phyloP scores from a whole-genome alignment of 2,888 invertebrate genomes.

The Serrognathus titanus region DNA sequence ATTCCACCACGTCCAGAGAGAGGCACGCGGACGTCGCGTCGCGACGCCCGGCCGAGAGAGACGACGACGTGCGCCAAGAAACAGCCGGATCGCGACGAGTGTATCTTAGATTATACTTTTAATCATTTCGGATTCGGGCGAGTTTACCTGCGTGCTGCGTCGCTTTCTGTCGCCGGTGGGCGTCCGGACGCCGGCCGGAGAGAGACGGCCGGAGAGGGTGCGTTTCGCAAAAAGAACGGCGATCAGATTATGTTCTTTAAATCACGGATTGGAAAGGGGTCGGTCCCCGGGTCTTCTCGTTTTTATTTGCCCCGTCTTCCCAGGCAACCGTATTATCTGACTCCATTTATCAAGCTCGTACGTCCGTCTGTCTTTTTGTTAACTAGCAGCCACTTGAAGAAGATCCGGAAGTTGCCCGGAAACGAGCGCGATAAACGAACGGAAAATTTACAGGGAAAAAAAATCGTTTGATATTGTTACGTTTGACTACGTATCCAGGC shows the following conservation, averaged over 20 bases:
- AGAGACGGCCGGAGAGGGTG: background rate
- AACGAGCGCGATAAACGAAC: too few species aligned
- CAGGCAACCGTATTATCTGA: too few species aligned
- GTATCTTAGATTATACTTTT: conserved; percentile 45
- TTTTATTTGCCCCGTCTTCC: background rate
- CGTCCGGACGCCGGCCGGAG: background rate
- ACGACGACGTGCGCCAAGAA: background rate
- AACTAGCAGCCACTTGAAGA: too few species aligned
- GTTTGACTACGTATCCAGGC: too few species aligned
- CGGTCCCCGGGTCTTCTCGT: background rate
- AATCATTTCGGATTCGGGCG: conserved; percentile 40
- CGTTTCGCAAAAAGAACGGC: background rate
- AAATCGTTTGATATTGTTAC: too few species aligned
- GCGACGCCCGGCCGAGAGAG: background rate
- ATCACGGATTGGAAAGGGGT: conserved; percentile 6
- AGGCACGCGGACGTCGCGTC: background rate
- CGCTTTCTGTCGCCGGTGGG: background rate
- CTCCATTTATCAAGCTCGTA: too few species aligned
- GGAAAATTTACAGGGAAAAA: too few species aligned
- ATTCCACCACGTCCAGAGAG: background rate
- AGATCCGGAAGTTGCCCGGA: too few species aligned
- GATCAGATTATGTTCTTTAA: conserved; percentile 12
- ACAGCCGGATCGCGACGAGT: conserved; percentile 30
- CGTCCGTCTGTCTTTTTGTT: too few species aligned
- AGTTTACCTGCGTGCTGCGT: conserved; percentile 21